Evolutionary conservation across 2,113 vertebrate species (phyloP).

Genomic region (Clinocottus analis): DNA sequence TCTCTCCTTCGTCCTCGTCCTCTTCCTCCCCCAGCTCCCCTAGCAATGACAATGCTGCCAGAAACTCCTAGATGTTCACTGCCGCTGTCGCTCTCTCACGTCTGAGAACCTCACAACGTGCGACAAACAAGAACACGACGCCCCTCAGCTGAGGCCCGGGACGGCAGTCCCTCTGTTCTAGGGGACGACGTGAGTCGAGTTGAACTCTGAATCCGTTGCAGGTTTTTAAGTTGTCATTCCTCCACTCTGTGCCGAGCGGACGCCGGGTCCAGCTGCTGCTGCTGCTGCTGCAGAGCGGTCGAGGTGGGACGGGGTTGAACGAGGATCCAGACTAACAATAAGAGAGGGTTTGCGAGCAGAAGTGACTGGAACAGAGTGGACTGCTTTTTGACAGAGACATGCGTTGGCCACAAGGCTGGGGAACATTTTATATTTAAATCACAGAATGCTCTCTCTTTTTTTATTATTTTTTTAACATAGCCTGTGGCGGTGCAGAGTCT

Average conservation of each 20-base stretch:
- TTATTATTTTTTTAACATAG: constrained; percentile 13
- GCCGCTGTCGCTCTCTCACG: constrained; percentile 1
- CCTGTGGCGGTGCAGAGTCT: constrained; percentile 54
- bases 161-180: constrained; percentile 39
- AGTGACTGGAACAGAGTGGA: constrained; percentile 40
- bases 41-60: constrained; percentile 90
- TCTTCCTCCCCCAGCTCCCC: constrained; percentile 92
- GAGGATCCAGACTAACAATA: constrained; percentile 27
- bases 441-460: constrained; percentile 47
- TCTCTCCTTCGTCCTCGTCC: constrained; percentile 90
- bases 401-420: constrained; percentile 38
- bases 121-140: constrained; percentile 11
- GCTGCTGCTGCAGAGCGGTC: constrained; percentile 41
- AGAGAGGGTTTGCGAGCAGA: constrained; percentile 34
- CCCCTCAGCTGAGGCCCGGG: constrained; percentile 45
- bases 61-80: constrained; percentile 87
- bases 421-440: constrained; percentile 66
- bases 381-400: constrained; percentile 61
- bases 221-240: constrained; percentile 51
- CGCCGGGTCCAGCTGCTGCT: constrained; percentile 43
- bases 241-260: constrained; percentile 37
- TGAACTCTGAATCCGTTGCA: constrained; percentile 35
- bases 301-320: constrained; percentile 22
- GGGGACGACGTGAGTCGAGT: constrained; percentile 26
- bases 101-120: constrained; percentile 21